phyloP scores from a whole-genome alignment of 2,797 vertebrate species.

The Enteromius fasciolatus region DNA sequence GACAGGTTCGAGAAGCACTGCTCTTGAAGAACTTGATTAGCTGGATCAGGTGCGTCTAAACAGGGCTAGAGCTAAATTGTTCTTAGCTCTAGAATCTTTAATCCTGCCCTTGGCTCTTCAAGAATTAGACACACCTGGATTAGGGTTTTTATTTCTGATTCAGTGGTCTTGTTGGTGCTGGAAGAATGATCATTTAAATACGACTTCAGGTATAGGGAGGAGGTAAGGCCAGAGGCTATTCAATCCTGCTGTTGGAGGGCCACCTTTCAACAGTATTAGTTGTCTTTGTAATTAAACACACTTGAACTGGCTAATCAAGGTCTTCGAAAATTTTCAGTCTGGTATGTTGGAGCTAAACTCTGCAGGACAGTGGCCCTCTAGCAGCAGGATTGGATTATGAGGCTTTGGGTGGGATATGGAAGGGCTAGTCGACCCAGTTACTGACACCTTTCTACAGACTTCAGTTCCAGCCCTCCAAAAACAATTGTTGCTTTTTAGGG shows the following conservation, averaged over 20 bases:
- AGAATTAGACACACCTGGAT: not conserved
- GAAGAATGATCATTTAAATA: not conserved
- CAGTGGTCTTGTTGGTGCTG: not conserved
- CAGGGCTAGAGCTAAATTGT: slow-evolving; percentile 1
- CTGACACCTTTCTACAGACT: no score
- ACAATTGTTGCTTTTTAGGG: not conserved
- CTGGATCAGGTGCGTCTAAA: not conserved
- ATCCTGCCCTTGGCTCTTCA: not conserved
- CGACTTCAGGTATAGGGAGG: not conserved
- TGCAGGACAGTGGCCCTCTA: not conserved
- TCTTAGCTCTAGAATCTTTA: not conserved
- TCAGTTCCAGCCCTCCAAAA: not conserved
- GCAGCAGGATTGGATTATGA: not conserved
- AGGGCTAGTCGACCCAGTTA: not conserved
- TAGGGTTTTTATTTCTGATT: not conserved
- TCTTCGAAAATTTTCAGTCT: not conserved
- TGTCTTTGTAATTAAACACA: not conserved
- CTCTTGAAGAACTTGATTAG: not conserved
- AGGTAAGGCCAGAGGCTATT: not conserved
- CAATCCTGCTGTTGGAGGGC: not conserved
- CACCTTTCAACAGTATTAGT: not conserved
- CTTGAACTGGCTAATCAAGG: not conserved
- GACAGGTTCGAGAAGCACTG: not conserved
- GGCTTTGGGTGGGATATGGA: not conserved
- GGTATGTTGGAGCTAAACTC: not conserved